Percentiles rank a stretch among this genome's conserved stretches.
phyloP scores from a whole-genome alignment of 2,113 vertebrate species.

The Corynorhinus townsendii region DNA sequence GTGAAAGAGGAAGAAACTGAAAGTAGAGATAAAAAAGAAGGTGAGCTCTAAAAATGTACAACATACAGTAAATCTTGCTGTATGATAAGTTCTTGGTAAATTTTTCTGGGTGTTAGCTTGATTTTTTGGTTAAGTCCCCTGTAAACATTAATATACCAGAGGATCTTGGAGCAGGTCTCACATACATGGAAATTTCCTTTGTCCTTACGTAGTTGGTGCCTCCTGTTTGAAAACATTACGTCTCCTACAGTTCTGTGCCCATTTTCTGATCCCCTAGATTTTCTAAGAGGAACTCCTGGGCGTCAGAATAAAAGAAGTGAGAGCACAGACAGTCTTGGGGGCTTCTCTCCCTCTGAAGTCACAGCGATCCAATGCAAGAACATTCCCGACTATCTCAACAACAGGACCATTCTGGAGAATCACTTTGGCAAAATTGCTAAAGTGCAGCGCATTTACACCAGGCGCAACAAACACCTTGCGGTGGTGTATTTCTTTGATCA shows the following conservation, averaged over 20 bases:
- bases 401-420: slow-evolving; percentile 82
- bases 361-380: slow-evolving; percentile 87
- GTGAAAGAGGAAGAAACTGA: slow-evolving; percentile 77
- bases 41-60: slow-evolving; percentile 28
- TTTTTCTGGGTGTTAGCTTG: neutral
- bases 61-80: neutral
- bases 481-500: slow-evolving; percentile 90
- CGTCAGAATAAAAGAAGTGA: slow-evolving; percentile 76
- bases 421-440: slow-evolving; percentile 88
- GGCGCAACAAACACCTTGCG: slow-evolving; percentile 83
- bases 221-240: neutral
- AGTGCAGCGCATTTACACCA: slow-evolving; percentile 84
- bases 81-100: neutral
- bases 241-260: neutral
- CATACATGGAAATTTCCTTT: neutral
- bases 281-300: slow-evolving; percentile 7
- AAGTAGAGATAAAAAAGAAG: slow-evolving; percentile 64
- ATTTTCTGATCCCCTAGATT: slow-evolving; percentile 38
- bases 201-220: neutral
- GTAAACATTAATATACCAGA: neutral
- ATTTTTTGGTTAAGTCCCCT: neutral
- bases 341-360: slow-evolving; percentile 76
- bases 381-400: slow-evolving; percentile 85
- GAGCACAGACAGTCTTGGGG: slow-evolving; percentile 81
- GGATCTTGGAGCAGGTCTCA: neutral